Base-by-base conservation (phyloP, 2,113 vertebrate species). In the Paramisgurnus dabryanus region DNA sequence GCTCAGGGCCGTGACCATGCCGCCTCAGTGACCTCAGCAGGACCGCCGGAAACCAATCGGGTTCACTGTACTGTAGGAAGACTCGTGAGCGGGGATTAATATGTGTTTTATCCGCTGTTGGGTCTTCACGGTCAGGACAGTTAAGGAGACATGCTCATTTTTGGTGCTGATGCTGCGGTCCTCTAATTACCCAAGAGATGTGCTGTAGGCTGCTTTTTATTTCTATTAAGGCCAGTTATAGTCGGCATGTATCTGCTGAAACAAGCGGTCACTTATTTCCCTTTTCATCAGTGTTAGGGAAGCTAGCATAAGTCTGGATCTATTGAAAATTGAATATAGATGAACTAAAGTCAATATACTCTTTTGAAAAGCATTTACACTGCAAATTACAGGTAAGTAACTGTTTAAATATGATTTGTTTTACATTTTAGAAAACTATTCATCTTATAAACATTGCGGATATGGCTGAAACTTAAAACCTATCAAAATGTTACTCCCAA, bases 21-120 rank as follows among this genome's bases (percentile, higher is more conserved):
- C 13, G 43, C 17, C 65, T 40, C 67, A 61, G 61, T 57, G 81
- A 83, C 79, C 84, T 65, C 49, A 55, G 27, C 75, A 13, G 75
- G 75, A 77, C 75, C 55, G 15, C 39, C 43, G 58, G 41, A 75
- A 22, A 75, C 27, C 27, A 53, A 55, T 7, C 27, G 0, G 57
- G 9, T 57, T 74, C 40, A 13, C 50, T n/a, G 57, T 11, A 43
- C 50, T 49, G 40, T 22, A 68, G 40, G 12, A 76, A 9, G 6
- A 9, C 7, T 68, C 18, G 50, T 34, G 18, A 53, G 2, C 53
- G 22, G 34, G 7, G 47, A 27, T 49, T 57, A 39, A 6, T 45
- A 45, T 7, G 47, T 7, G 39, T 11, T 53, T 69, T 17, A 67
- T 76, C 65, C 18, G 65, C 0, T 8, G 15, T 4, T 76, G 43